Conservation (phyloP, 2,113 vertebrate species). For the Anhinga rufa region DNA sequence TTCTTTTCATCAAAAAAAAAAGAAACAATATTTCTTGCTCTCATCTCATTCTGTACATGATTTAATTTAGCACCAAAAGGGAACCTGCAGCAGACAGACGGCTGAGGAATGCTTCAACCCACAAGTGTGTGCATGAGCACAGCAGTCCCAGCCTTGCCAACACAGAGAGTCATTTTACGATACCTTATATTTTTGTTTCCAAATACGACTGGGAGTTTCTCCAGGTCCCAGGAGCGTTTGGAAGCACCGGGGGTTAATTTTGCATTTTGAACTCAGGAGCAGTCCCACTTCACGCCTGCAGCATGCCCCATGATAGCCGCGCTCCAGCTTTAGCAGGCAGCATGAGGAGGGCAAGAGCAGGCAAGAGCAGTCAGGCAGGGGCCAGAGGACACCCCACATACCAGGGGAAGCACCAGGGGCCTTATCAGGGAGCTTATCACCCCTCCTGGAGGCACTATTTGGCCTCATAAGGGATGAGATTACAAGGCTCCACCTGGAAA, state of each 20-base stretch:
- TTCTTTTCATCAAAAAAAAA: not conserved
- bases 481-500: not conserved
- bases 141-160: not conserved
- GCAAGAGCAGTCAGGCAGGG: not conserved
- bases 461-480: not conserved
- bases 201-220: not conserved
- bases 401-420: not conserved
- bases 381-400: not conserved
- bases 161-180: not conserved
- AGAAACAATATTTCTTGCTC: not conserved
- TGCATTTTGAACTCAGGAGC: not conserved
- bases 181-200: not conserved
- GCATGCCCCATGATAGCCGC: accelerated
- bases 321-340: not conserved
- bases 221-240: not conserved
- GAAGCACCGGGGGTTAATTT: not conserved
- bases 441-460: not conserved
- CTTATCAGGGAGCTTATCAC: not conserved
- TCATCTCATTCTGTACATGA: not conserved
- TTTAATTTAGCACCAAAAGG: not conserved
- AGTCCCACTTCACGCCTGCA: not conserved
- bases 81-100: not conserved
- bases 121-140: accelerated
- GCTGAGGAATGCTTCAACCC: not conserved
- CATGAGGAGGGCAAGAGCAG: not conserved